Base-by-base conservation (phyloP, 2,797 vertebrate species). In the Oreochromis grahami region DNA sequence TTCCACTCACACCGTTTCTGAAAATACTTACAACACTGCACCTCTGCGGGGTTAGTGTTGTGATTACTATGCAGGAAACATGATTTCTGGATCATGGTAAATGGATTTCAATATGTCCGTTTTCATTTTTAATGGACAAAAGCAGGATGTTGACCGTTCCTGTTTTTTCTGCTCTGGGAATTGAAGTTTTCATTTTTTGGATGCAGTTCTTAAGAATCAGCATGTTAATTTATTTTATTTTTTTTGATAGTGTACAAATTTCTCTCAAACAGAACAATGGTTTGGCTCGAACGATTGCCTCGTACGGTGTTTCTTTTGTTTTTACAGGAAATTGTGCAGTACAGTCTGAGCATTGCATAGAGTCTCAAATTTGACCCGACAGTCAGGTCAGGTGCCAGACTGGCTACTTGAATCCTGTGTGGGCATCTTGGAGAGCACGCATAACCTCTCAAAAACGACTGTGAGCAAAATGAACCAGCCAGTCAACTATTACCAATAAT, bases 101-200 rank as follows among this genome's bases (percentile, higher is more conserved):
- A 87, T 85, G 4, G n/a, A 3, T 52, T 70, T 58, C 1, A 79
- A 10, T 12, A n/a, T 72, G 21, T 29, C 29, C 38, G 10, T 8
- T 82, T 86, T 48, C 2, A 34, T 68, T 55, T 79, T 32, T 68
- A 53, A 68, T 38, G 13, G 26, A 91, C 79, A 89, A 94, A 89
- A 77, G 77, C 85, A 83, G 88, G 89, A 92, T 78, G 7, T 48
- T 14, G 0, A 53, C 13, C 8, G 82, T 89, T 89, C 83, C 87
- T 83, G 77, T 65, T 86, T 53, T 34, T 32, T 52, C 74, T 79
- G 36, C 36, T 83, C 19, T 82, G 21, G 55, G 43, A 81, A 78
- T 4, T 58, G 2, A 41, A 7, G 43, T 78, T 19, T 8, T 51
- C 10, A n/a, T 53, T 68, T 32, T 36, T 76, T 56, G 45, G 56